These are phyloP conservation scores for Lacerta viridis DNA, from an alignment of 2,797 vertebrate species.

Conservation along the genomic window DNA sequence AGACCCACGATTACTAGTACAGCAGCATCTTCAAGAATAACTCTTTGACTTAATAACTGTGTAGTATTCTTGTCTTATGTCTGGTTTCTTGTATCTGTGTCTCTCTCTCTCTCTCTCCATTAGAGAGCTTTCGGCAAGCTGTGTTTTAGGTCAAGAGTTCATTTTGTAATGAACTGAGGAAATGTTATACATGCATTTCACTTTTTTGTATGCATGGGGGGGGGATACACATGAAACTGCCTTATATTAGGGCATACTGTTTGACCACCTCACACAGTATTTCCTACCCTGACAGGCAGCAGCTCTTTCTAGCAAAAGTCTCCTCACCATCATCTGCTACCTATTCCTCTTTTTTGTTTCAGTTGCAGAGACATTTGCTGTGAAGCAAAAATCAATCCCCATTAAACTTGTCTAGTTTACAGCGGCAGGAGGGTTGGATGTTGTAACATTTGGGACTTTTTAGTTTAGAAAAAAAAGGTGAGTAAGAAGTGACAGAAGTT, in stretches of 20 bases:
- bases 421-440: no score
- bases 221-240: no score
- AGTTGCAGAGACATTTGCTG: no score
- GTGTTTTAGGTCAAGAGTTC: neutral
- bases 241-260: neutral
- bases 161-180: neutral
- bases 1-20: neutral
- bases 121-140: neutral
- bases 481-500: no score
- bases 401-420: no score
- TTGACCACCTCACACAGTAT: neutral
- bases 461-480: no score
- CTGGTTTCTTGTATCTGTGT: slow-evolving; percentile 7
- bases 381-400: no score
- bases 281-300: neutral
- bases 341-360: neutral
- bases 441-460: no score
- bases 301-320: neutral
- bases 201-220: neutral
- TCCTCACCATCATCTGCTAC: neutral
- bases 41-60: neutral
- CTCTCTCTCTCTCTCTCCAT: neutral
- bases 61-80: slow-evolving; percentile 1
- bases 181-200: neutral
- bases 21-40: neutral